phyloP scores from a whole-genome alignment of 2,797 vertebrate species.

The Thamnophis elegans region DNA sequence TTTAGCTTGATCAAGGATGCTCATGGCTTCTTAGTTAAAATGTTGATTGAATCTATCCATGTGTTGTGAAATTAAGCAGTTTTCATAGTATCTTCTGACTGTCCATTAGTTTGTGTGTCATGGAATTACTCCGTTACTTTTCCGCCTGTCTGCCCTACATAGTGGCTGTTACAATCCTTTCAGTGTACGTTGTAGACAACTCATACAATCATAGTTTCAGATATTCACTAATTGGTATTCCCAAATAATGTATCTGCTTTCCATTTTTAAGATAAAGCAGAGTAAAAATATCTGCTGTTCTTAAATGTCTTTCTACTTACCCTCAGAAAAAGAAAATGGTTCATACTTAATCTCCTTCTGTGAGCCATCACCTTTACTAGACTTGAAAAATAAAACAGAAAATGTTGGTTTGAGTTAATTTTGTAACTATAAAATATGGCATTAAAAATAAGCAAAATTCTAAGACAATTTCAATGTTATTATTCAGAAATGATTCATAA shows the following conservation, averaged over 20 bases:
- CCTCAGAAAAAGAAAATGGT: constrained; percentile 89
- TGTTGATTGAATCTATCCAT: not conserved
- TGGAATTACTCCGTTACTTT: not conserved
- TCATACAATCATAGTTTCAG: not conserved
- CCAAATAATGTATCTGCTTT: not conserved
- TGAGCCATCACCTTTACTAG: constrained; percentile 71
- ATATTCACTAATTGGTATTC: not conserved
- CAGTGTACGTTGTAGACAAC: not conserved
- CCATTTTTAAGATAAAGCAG: not conserved
- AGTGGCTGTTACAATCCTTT: not conserved
- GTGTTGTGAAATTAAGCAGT: not conserved
- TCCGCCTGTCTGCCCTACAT: not conserved
- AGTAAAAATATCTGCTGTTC: not conserved
- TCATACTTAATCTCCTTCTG: constrained; percentile 88
- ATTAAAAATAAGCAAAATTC: not conserved
- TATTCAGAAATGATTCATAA: not conserved
- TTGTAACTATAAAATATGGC: not conserved
- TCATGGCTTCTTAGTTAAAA: not conserved
- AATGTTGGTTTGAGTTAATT: constrained; percentile 32
- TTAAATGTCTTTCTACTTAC: constrained; percentile 70
- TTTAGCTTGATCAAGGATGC: not conserved
- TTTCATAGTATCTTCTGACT: not conserved
- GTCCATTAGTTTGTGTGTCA: not conserved
- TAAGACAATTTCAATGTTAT: not conserved
- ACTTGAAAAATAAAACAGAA: constrained; percentile 59